phyloP scores from a whole-genome alignment of 2,888 invertebrate genomes.

The Drosophila conformis region DNA sequence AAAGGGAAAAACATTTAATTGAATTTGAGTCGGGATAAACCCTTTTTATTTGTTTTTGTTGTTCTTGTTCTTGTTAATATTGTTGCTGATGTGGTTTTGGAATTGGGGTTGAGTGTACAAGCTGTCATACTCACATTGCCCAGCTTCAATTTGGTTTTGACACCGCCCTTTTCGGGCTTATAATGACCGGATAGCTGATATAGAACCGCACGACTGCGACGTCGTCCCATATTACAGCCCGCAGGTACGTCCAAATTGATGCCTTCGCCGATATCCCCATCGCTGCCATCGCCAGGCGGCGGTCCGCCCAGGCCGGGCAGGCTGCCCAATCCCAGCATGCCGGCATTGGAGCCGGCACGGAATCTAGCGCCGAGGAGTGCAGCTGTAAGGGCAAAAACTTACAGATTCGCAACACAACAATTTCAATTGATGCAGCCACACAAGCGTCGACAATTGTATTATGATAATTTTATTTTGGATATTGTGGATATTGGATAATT shows the following conservation, averaged over 20 bases:
- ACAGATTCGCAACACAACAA: conserved; percentile 71
- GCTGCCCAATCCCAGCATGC: conserved; percentile 87
- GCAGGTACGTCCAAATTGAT: conserved; percentile 91
- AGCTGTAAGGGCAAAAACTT: conserved; percentile 88
- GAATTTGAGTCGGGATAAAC: conserved; percentile 21
- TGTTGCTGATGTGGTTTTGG: conserved; percentile 2
- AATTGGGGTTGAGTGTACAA: not conserved
- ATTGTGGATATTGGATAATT: conserved; percentile 13
- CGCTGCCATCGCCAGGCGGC: conserved; percentile 53
- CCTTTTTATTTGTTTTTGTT: conserved; percentile 2
- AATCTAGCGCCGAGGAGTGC: conserved; percentile 92
- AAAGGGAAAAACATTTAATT: conserved; percentile 35
- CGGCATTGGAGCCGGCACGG: conserved; percentile 91
- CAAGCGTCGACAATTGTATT: conserved; percentile 28
- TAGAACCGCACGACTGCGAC: conserved; percentile 96
- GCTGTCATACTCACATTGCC: conserved; percentile 92
- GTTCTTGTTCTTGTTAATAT: not conserved
- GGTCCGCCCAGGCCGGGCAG: conserved; percentile 77
- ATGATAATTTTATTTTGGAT: conserved; percentile 4
- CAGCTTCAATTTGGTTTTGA: conserved; percentile 96
- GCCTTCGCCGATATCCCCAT: conserved; percentile 89
- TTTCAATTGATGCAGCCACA: conserved; percentile 45
- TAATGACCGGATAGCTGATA: conserved; percentile 98
- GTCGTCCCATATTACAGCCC: conserved; percentile 94
- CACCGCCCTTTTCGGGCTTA: conserved; percentile 92